Percentiles rank a stretch among this genome's conserved stretches.
phyloP scores from a whole-genome alignment of 2,797 vertebrate genomes.

The Fringilla coelebs region DNA sequence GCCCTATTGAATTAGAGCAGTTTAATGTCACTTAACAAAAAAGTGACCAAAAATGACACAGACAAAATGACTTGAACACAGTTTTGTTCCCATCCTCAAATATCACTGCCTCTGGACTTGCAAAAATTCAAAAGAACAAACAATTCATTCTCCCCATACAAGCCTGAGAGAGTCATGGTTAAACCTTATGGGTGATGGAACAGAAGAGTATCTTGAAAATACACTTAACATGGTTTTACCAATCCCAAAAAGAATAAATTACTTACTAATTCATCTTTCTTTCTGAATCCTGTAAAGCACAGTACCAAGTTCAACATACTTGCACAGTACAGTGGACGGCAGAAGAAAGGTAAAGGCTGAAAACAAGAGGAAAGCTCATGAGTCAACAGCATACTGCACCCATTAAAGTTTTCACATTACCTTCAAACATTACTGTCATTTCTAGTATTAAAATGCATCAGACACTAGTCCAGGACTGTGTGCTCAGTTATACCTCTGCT shows the following conservation, averaged over 20 bases:
- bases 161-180: not conserved
- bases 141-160: rapidly evolving
- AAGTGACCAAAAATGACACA: not conserved
- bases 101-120: not conserved
- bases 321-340: conserved; percentile 90
- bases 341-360: conserved; percentile 91
- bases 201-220: not conserved
- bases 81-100: not conserved
- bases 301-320: conserved; percentile 92
- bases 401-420: not conserved
- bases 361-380: not conserved
- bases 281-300: conserved; percentile 95
- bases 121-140: not conserved
- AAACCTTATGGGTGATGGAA: not conserved
- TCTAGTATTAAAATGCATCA: not conserved
- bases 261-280: conserved; percentile 94
- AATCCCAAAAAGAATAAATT: not conserved
- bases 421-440: not conserved
- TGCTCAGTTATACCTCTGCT: not conserved
- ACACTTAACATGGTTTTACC: not conserved
- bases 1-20: not conserved
- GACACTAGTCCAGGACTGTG: not conserved
- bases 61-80: not conserved
- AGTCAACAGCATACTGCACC: not conserved
- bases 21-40: not conserved